Evolutionary conservation across 2,113 vertebrate species (phyloP).

Genomic region (Rhea pennata): DNA sequence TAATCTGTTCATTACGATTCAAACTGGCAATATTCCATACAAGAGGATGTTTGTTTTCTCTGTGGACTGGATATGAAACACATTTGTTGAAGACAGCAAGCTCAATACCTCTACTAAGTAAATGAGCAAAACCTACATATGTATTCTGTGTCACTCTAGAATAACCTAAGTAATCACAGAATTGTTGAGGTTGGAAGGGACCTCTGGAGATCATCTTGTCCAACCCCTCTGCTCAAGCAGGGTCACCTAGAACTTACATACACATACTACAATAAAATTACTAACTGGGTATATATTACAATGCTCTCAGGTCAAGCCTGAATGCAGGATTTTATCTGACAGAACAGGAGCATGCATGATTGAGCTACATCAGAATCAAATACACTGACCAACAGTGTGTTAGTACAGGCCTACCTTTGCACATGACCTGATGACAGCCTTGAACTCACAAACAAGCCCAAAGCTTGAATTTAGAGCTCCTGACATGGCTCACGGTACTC

Average conservation of each 20-base stretch:
- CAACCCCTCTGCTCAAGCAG: too few species aligned
- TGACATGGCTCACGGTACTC: neutral
- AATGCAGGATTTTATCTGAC: neutral
- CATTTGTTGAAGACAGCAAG: neutral
- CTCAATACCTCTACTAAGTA: neutral
- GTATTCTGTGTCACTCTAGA: neutral
- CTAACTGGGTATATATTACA: neutral
- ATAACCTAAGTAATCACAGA: neutral
- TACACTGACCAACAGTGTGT: neutral
- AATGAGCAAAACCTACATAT: neutral
- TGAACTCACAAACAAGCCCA: neutral
- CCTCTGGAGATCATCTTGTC: too few species aligned
- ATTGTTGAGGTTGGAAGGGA: too few species aligned
- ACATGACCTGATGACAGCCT: neutral
- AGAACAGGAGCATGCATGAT: neutral
- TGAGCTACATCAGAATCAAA: neutral
- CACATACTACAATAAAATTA: rapidly evolving
- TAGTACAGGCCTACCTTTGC: neutral
- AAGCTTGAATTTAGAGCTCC: neutral
- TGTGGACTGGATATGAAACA: neutral
- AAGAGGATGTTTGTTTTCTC: neutral
- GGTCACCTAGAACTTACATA: too few species aligned
- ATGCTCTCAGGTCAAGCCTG: neutral
- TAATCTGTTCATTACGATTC: slow-evolving; percentile 30
- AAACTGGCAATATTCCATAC: neutral